Percentiles rank a stretch among this genome's conserved stretches.
Conservation (phyloP, 2,113 vertebrate genomes). For the Rhinolophus sinicus region DNA sequence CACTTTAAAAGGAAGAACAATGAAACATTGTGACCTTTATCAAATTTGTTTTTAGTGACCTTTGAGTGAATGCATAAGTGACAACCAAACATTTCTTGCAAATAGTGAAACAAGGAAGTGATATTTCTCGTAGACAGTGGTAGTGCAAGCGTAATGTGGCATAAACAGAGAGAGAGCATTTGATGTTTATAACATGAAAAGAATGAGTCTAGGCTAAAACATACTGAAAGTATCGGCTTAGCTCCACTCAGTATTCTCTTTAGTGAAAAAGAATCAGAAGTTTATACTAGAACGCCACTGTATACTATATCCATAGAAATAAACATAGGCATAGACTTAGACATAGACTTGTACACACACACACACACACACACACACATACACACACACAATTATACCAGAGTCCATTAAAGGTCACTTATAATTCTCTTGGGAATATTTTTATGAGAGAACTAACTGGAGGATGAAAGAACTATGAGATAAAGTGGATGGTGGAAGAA, state of each 20-base stretch:
- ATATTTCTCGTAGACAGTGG: background rate
- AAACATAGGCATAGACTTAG: background rate
- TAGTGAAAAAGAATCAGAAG: background rate
- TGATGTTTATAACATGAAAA: background rate
- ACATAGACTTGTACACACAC: background rate
- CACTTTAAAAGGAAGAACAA: background rate
- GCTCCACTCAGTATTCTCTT: background rate
- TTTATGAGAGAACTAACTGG: background rate
- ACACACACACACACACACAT: background rate
- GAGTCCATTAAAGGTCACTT: background rate
- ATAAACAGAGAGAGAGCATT: background rate
- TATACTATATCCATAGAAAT: background rate
- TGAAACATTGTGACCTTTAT: background rate
- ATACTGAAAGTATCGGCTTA: background rate
- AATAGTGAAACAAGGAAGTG: background rate
- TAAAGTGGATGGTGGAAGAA: background rate
- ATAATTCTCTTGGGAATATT: background rate
- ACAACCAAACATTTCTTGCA: background rate
- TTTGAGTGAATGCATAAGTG: slow-evolving; percentile 11
- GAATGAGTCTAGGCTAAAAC: background rate
- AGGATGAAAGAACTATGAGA: background rate
- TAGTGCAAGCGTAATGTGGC: background rate
- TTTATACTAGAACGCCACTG: background rate
- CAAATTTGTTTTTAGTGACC: background rate
- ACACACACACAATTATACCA: background rate